Evolutionary conservation across 2,797 vertebrate genomes (phyloP).

Genomic region (Cossypha polioptera): DNA sequence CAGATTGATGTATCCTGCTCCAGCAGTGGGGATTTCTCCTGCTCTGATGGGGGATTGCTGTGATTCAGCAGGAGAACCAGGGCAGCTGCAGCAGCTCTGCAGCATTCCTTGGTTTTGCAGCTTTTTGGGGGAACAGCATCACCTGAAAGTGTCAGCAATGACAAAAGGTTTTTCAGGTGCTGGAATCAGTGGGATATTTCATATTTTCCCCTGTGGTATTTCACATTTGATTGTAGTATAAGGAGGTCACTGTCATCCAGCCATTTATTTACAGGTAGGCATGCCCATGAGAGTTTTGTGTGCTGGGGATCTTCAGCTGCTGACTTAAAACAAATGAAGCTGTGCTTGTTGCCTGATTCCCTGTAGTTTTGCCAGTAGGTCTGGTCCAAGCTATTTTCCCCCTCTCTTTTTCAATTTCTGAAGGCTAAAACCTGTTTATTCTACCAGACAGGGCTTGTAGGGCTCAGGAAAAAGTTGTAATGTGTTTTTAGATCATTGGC

Average conservation of each 20-base stretch:
- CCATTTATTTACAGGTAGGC: neutral
- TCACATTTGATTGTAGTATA: neutral
- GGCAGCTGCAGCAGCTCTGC: neutral
- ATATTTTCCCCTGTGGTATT: too few relatives aligned
- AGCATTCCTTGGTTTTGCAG: neutral
- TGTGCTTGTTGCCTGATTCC: neutral
- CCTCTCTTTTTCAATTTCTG: neutral
- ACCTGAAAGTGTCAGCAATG: neutral
- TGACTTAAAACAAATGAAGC: neutral
- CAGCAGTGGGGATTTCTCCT: neutral
- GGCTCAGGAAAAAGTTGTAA: neutral
- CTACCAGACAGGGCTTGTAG: too few relatives aligned
- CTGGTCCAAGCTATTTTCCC: neutral
- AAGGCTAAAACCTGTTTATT: neutral
- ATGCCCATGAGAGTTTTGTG: accelerated
- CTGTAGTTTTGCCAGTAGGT: neutral
- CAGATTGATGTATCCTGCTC: accelerated
- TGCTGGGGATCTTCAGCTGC: neutral
- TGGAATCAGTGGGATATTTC: neutral
- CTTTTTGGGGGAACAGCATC: neutral
- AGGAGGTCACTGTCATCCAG: neutral
- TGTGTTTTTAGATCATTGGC: neutral
- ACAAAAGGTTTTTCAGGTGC: neutral
- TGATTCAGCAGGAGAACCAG: neutral
- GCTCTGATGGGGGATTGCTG: neutral